Conservation (phyloP, 2,888 invertebrate genomes). For the Spodoptera picta region DNA sequence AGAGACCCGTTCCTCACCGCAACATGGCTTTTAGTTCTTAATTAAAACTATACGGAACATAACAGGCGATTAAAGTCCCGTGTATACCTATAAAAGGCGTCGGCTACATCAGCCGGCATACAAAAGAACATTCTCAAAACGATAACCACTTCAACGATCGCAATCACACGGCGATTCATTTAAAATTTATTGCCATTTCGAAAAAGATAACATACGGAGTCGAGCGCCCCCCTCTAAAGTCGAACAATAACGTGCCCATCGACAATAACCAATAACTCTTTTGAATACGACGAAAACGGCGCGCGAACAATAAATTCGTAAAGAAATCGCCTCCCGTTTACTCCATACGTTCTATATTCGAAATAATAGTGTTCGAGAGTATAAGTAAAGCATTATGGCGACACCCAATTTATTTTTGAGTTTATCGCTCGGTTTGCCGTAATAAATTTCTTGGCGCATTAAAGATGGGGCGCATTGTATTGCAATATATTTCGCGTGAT, state of each 20-base stretch:
- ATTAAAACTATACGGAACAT: constrained; percentile 53
- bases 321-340: constrained; percentile 67
- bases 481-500: constrained; percentile 64
- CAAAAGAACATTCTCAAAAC: constrained; percentile 64
- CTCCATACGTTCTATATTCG: constrained; percentile 46
- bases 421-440: constrained; percentile 70
- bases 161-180: constrained; percentile 75
- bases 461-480: constrained; percentile 65
- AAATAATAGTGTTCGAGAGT: constrained; percentile 49
- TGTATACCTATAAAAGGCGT: constrained; percentile 50
- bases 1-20: constrained; percentile 38
- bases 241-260: constrained; percentile 68
- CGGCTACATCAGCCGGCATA: constrained; percentile 52
- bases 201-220: constrained; percentile 67
- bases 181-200: constrained; percentile 72
- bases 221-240: constrained; percentile 59
- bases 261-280: constrained; percentile 74
- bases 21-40: constrained; percentile 51
- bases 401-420: constrained; percentile 74
- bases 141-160: constrained; percentile 67
- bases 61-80: constrained; percentile 46
- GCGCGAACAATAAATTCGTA: constrained; percentile 68
- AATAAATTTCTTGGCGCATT: constrained; percentile 69
- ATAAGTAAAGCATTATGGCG: constrained; percentile 61
- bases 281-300: constrained; percentile 66